Conservation (phyloP, 2,797 vertebrate genomes). For the Sebastes taczanowskii region DNA sequence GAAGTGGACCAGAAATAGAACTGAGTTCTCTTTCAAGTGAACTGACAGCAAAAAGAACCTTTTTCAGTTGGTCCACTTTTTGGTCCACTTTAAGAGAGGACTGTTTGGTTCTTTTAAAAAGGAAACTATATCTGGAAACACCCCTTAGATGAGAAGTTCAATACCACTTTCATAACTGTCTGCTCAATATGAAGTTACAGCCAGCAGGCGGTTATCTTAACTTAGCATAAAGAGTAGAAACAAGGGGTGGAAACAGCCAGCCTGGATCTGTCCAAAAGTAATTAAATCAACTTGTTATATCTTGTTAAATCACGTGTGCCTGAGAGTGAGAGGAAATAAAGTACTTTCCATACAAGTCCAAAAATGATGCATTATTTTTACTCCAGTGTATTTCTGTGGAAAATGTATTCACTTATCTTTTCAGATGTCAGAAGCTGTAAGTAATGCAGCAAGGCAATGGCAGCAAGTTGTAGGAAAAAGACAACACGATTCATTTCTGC, state of each 20-base stretch:
- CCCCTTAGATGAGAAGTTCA: not conserved
- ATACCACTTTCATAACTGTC: not conserved
- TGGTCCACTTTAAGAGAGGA: too few relatives aligned
- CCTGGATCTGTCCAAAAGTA: not conserved
- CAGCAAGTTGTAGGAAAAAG: conserved; percentile 4
- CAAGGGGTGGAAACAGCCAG: not conserved
- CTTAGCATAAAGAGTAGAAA: not conserved
- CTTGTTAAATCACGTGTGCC: not conserved
- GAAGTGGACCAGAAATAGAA: too few relatives aligned
- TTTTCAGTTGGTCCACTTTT: too few relatives aligned
- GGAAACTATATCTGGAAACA: too few relatives aligned
- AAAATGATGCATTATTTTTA: conserved; percentile 12
- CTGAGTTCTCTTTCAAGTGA: too few relatives aligned
- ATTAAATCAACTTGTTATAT: not conserved
- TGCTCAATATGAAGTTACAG: not conserved
- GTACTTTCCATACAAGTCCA: not conserved
- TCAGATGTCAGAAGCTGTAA: conserved; percentile 25
- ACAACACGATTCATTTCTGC: conserved; percentile 29
- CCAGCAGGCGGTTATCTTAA: not conserved
- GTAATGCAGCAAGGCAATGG: not conserved
- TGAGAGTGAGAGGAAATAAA: not conserved
- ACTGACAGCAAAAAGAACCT: too few relatives aligned
- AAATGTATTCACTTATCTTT: conserved; percentile 27
- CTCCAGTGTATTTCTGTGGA: not conserved
- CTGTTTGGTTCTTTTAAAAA: too few relatives aligned